Percentiles rank a stretch among this genome's conserved stretches.
These are phyloP conservation scores for Troides oblongomaculatus DNA, from an alignment of 2,888 invertebrate species.

Conservation along the genomic window DNA sequence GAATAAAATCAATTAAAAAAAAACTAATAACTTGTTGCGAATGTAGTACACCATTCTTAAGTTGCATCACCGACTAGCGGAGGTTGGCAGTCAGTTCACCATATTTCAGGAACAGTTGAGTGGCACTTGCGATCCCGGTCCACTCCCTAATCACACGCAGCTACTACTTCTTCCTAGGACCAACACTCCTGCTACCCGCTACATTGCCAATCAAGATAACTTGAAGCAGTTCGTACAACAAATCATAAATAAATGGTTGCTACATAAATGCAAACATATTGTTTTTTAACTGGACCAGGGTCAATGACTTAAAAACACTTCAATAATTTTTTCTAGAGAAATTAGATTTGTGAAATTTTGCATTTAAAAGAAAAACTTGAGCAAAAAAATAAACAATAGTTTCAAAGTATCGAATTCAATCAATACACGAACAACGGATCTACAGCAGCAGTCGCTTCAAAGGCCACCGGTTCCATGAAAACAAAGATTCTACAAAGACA, in stretches of 20 bases:
- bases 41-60: background rate
- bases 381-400: slow-evolving; percentile 4
- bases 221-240: no score
- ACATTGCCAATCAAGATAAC: no score
- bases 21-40: background rate
- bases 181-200: no score
- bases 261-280: background rate
- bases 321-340: background rate
- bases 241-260: background rate
- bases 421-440: slow-evolving; percentile 28
- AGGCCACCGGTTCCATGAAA: slow-evolving; percentile 45
- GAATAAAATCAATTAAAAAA: background rate
- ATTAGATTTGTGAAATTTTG: background rate
- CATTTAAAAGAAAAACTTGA: background rate
- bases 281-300: background rate
- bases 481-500: slow-evolving; percentile 39
- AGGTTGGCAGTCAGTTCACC: no score
- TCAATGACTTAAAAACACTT: background rate
- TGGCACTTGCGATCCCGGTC: no score
- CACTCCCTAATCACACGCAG: no score
- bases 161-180: no score
- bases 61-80: no score
- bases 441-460: slow-evolving; percentile 31
- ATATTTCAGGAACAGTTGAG: no score
- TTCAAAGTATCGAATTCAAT: slow-evolving; percentile 6